phyloP scores from a whole-genome alignment of 2,113 vertebrate genomes.

The Speoplatyrhinus poulsoni region DNA sequence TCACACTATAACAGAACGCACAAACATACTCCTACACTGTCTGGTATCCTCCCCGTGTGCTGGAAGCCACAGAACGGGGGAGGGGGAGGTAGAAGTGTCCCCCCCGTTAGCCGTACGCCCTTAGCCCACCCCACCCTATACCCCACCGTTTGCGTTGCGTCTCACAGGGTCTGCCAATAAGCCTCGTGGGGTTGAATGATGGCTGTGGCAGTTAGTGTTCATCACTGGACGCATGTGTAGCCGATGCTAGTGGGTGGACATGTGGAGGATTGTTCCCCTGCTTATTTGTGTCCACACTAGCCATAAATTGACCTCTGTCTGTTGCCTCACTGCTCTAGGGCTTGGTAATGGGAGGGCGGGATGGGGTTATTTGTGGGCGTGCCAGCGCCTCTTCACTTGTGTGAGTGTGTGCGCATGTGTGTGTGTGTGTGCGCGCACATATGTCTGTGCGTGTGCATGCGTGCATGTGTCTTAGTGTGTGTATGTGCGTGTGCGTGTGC shows the following conservation, averaged over 20 bases:
- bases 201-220: slow-evolving; percentile 48
- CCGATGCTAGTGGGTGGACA: slow-evolving; percentile 46
- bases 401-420: slow-evolving; percentile 19
- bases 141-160: background rate
- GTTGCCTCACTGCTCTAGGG: slow-evolving; percentile 9
- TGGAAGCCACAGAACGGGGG: background rate
- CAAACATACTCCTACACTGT: background rate
- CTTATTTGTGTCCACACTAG: slow-evolving; percentile 61
- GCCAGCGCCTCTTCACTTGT: background rate
- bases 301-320: slow-evolving; percentile 58
- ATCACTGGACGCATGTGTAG: slow-evolving; percentile 49
- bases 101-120: slow-evolving; percentile 27
- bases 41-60: background rate
- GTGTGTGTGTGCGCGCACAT: slow-evolving; percentile 7
- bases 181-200: slow-evolving; percentile 53
- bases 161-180: slow-evolving; percentile 18
- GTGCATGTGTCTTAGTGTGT: background rate
- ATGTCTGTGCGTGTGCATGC: slow-evolving; percentile 4
- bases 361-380: slow-evolving; percentile 6
- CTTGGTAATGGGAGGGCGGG: slow-evolving; percentile 28
- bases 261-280: slow-evolving; percentile 40
- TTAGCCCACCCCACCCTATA: background rate
- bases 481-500: slow-evolving; percentile 19
- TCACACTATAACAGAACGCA: background rate
- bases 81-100: slow-evolving; percentile 8